Percentiles rank a stretch among this genome's conserved stretches.
phyloP scores from a whole-genome alignment of 2,797 vertebrate species.

The Cyprinella venusta region DNA sequence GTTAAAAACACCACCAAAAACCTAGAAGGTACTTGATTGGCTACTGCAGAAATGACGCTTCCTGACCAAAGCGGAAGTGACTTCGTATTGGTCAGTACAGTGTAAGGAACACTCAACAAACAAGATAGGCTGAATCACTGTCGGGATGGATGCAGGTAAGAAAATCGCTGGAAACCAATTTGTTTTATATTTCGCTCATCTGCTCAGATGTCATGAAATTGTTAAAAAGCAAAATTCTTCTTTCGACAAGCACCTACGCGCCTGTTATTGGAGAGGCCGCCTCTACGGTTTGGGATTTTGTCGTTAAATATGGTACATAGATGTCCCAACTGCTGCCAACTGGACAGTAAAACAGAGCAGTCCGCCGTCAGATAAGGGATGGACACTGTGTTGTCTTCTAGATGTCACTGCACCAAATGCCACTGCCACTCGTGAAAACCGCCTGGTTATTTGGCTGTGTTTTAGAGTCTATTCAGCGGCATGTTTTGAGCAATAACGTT shows the following conservation, averaged over 20 bases:
- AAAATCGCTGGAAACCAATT: slow-evolving; percentile 50
- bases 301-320: slow-evolving; percentile 46
- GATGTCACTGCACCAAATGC: neutral
- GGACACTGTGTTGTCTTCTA: neutral
- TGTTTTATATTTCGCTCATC: slow-evolving; percentile 21
- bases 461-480: neutral
- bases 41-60: slow-evolving; percentile 21
- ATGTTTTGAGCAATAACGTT: neutral
- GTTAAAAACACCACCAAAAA: neutral
- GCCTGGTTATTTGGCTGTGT: neutral
- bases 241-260: slow-evolving; percentile 29
- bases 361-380: slow-evolving; percentile 2
- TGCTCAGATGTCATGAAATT: slow-evolving; percentile 21
- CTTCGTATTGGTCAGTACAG: slow-evolving; percentile 67
- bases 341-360: slow-evolving; percentile 12
- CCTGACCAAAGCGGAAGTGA: neutral
- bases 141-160: slow-evolving; percentile 87
- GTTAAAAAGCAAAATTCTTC: slow-evolving; percentile 29
- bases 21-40: slow-evolving; percentile 23
- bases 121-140: slow-evolving; percentile 77
- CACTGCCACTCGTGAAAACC: neutral
- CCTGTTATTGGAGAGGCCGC: slow-evolving; percentile 31
- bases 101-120: slow-evolving; percentile 68
- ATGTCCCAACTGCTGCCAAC: slow-evolving; percentile 25
- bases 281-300: slow-evolving; percentile 26